Evolutionary conservation across 35 echinoderm and acorn worm genomes (phyloP), one percentile per base, ranked within the genome.

Genomic region (Chiridota heheva): DNA sequence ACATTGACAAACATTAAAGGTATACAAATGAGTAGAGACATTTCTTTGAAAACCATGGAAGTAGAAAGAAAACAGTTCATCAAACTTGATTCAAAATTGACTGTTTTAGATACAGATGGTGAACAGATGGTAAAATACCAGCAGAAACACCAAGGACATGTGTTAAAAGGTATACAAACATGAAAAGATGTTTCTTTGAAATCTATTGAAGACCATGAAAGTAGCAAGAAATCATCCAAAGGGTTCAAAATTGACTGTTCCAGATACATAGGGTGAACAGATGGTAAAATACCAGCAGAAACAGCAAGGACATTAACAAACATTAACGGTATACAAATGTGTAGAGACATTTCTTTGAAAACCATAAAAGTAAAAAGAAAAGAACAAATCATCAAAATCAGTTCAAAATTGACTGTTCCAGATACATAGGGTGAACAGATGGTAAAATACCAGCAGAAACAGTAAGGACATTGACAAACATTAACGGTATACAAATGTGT

Each of bases 171-270:
- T n/a, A n/a, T n/a, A n/a, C n/a, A n/a, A n/a, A n/a, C n/a, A n/a
- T n/a, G n/a, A n/a, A n/a, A n/a, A n/a, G n/a, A n/a, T n/a, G n/a
- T n/a, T n/a, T n/a, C n/a, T n/a, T n/a, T n/a, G n/a, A n/a, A n/a
- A n/a, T n/a, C n/a, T n/a, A n/a, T n/a, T n/a, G n/a, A n/a, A n/a
- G n/a, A n/a, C n/a, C n/a, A n/a, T n/a, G n/a, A n/a, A n/a, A n/a
- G n/a, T n/a, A n/a, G n/a, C 27, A 20, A 18, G 16, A 43, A 75
- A 45, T 59, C 31, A 84, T 58, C 58, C 40, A 65, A 72, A 72
- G 27, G 22, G 43, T 72, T 44, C 47, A 37, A 65, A 8, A 65
- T 8, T 18, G 15, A 65, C 31, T 16, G 29, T 8, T 15, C 15
- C 27, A 65, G 61, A 65, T 18, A 65, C 29, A 65, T 28, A 30